A percentile compares a stretch with the other conserved stretches of the same genome.
Conservation (phyloP, 2,797 vertebrate species). For the Fringilla coelebs region DNA sequence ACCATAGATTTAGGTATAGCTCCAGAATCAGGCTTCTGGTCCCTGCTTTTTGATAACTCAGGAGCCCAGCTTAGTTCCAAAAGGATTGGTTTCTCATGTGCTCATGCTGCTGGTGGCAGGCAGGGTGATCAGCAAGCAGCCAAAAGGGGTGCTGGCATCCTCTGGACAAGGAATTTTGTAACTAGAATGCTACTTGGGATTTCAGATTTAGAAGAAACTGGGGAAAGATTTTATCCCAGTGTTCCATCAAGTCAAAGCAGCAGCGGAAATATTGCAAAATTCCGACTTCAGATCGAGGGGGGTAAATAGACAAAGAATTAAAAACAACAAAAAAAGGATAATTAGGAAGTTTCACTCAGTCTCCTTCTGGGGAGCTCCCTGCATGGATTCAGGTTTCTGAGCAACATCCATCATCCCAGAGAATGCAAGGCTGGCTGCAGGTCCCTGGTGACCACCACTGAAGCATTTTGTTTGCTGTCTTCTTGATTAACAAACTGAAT, state of each 20-base stretch:
- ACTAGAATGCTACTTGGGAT: background rate
- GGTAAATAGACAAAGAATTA: background rate
- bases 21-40: background rate
- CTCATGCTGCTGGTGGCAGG: background rate
- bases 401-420: background rate
- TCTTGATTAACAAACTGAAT: constrained; percentile 11
- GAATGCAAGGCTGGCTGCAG: background rate
- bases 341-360: background rate
- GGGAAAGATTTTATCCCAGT: background rate
- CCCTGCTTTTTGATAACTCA: background rate
- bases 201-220: background rate
- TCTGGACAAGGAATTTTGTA: background rate
- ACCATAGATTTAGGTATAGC: background rate
- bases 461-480: background rate
- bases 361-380: background rate
- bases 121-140: background rate
- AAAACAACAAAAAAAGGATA: background rate
- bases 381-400: background rate
- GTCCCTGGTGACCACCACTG: background rate
- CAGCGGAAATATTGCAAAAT: background rate
- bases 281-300: background rate
- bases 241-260: background rate
- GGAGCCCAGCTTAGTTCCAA: background rate
- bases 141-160: background rate
- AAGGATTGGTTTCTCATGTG: background rate